Evolutionary conservation across 1,140 invertebrate species (phyloP).

Genomic region (Sinella curviseta): DNA sequence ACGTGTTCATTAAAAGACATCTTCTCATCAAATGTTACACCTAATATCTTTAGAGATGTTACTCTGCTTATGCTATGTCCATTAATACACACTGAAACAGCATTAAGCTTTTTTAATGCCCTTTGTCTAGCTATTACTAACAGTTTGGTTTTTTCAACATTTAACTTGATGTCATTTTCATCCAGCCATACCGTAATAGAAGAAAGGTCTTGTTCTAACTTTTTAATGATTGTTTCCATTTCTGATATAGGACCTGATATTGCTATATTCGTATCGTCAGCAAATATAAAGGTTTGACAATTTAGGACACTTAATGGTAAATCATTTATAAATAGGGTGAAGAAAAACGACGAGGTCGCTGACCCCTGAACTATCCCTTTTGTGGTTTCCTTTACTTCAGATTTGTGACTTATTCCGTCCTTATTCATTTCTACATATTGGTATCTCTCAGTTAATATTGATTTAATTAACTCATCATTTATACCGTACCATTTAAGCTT

Average conservation of each 20-base stretch:
- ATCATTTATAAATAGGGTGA: conserved; percentile 29
- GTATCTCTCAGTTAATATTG: neutral
- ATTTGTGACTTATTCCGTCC: neutral
- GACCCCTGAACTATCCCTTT: conserved; percentile 14
- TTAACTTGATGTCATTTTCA: conserved; percentile 5
- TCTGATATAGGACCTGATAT: neutral
- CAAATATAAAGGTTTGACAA: conserved; percentile 3
- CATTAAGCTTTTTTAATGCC: too few relatives aligned
- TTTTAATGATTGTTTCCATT: neutral
- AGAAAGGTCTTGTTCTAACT: neutral
- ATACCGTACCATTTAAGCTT: conserved; percentile 31
- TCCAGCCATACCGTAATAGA: neutral
- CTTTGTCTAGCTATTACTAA: conserved; percentile 5
- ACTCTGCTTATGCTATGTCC: too few relatives aligned
- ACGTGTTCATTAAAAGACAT: too few relatives aligned
- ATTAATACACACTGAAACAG: too few relatives aligned
- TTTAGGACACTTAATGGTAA: conserved; percentile 11
- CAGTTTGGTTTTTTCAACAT: conserved; percentile 25
- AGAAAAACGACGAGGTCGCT: neutral
- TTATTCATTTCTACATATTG: neutral
- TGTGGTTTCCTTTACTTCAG: neutral
- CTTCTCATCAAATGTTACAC: too few relatives aligned
- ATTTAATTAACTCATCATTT: neutral
- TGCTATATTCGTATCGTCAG: conserved; percentile 24
- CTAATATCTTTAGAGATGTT: too few relatives aligned